A percentile compares a stretch with the other conserved stretches of the same genome.
These are phyloP conservation scores for Serilophus lunatus DNA, from an alignment of 2,113 vertebrate genomes.

Conservation along the genomic window DNA sequence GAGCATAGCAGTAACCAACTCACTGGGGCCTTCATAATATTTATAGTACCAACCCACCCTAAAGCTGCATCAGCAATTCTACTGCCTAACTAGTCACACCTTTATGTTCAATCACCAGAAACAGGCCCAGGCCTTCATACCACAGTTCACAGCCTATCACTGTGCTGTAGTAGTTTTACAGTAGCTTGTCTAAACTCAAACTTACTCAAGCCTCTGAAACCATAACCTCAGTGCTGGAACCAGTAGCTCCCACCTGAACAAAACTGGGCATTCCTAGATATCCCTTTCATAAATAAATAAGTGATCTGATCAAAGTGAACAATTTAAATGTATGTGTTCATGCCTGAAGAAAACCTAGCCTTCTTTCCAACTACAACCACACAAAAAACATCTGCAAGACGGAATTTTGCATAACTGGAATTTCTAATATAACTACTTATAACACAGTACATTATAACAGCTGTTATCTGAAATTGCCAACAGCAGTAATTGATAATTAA, in stretches of 20 bases:
- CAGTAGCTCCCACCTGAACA: neutral
- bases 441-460: neutral
- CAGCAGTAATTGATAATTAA: neutral
- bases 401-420: neutral
- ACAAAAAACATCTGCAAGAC: neutral
- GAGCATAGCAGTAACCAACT: neutral
- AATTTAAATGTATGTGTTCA: neutral
- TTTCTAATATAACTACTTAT: neutral
- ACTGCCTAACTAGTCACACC: neutral
- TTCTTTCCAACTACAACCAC: neutral
- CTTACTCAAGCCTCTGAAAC: neutral
- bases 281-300: neutral
- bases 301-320: neutral
- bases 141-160: neutral
- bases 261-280: neutral
- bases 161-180: neutral
- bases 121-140: neutral
- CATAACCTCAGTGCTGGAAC: rapidly evolving
- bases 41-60: no score
- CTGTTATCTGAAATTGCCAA: neutral
- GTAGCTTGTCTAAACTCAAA: neutral
- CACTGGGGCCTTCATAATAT: neutral
- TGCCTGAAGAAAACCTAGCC: neutral
- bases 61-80: rapidly evolving
- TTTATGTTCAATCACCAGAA: neutral